Evolutionary conservation across 2,888 invertebrate species (phyloP).

Genomic region (Ormyrus pomaceus): DNA sequence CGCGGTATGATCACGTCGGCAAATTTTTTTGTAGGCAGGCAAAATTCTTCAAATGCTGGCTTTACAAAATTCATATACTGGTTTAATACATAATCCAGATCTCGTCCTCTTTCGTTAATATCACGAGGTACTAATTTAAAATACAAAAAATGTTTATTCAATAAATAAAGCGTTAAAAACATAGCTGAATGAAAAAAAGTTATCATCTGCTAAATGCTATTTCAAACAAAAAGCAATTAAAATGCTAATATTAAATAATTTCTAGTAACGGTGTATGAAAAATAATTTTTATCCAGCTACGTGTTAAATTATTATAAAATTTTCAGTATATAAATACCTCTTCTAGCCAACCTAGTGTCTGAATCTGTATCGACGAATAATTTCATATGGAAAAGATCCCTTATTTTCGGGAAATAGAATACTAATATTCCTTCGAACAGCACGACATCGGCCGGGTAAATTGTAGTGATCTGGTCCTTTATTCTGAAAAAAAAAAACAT

Average conservation of each 20-base stretch:
- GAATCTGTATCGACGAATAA: conserved; percentile 99
- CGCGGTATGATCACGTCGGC: conserved; percentile 99
- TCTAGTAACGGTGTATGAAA: no score
- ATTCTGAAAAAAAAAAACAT: conserved; percentile 61
- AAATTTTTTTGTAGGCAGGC: conserved; percentile 98
- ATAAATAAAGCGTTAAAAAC: no score
- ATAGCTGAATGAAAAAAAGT: no score
- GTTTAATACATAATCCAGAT: conserved; percentile 94
- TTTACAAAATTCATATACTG: conserved; percentile 99
- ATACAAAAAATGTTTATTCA: no score
- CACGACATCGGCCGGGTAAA: conserved; percentile 97
- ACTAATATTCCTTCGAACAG: conserved; percentile 98
- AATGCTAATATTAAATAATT: no score
- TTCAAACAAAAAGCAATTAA: no score
- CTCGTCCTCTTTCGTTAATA: conserved; percentile 94
- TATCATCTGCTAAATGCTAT: no score
- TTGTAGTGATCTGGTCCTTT: conserved; percentile 83
- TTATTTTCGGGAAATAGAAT: conserved; percentile 96
- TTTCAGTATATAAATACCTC: conserved; percentile 81
- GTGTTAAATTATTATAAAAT: conserved; percentile 28
- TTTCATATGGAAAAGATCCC: conserved; percentile 98
- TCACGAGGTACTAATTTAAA: conserved; percentile 89
- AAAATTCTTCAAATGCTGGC: conserved; percentile 99
- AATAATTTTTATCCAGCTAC: no score
- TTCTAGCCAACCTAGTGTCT: conserved; percentile 94